Percentiles rank a stretch among this genome's conserved stretches.
phyloP scores from a whole-genome alignment of 1,140 invertebrate species.

The Akabosia matsudoensis region DNA sequence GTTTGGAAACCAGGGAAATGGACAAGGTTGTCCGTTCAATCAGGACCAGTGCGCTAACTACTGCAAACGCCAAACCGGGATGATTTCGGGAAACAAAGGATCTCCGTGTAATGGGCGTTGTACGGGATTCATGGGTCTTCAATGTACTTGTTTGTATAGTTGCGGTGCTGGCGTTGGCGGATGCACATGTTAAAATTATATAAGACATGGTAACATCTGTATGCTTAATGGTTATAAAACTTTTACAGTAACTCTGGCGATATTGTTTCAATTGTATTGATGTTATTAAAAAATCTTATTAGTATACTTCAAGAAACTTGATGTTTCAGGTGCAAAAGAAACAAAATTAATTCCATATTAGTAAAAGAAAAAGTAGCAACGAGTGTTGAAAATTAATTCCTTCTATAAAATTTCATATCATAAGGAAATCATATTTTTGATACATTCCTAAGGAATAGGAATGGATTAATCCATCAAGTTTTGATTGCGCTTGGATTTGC shows the following conservation, averaged over 20 bases:
- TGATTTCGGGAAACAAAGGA: background rate
- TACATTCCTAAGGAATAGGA: too few relatives aligned
- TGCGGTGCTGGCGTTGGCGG: background rate
- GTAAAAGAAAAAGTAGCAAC: too few relatives aligned
- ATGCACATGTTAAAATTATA: background rate
- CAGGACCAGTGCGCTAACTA: background rate
- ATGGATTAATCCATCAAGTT: too few relatives aligned
- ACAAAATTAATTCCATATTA: too few relatives aligned
- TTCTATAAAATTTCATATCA: too few relatives aligned
- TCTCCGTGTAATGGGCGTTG: background rate
- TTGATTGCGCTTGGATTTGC: too few relatives aligned
- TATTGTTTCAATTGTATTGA: too few relatives aligned
- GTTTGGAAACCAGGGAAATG: background rate
- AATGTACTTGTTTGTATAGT: background rate
- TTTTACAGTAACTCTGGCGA: background rate
- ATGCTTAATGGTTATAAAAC: background rate
- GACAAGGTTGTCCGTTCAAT: conserved; percentile 22
- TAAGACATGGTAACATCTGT: background rate
- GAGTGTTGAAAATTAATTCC: too few relatives aligned
- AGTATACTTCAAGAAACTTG: too few relatives aligned
- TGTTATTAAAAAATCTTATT: too few relatives aligned
- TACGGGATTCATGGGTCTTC: background rate
- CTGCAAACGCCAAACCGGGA: background rate
- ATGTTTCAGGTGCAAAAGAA: too few relatives aligned
- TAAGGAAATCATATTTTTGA: too few relatives aligned